phyloP scores from a whole-genome alignment of 2,888 invertebrate species.

The Drosophila koepferae region DNA sequence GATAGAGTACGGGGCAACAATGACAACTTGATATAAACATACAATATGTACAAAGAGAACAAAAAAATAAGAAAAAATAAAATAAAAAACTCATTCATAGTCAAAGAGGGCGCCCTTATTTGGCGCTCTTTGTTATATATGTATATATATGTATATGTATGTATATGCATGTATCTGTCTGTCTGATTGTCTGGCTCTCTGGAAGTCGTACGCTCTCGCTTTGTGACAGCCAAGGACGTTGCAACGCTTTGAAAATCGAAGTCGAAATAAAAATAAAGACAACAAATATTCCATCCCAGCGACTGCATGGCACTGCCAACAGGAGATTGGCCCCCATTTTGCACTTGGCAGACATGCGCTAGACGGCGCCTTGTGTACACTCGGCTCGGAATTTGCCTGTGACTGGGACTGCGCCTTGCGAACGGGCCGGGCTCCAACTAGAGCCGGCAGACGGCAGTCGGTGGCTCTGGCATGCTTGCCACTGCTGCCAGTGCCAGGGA shows the following conservation, averaged over 20 bases:
- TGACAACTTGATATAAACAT: conserved; percentile 58
- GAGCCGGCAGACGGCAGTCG: conserved; percentile 7
- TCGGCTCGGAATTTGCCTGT: conserved; percentile 67
- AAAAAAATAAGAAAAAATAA: no score
- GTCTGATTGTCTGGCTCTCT: conserved; percentile 11
- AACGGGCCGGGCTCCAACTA: conserved; percentile 17
- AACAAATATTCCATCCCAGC: conserved; percentile 65
- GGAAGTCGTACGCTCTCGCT: conserved; percentile 10
- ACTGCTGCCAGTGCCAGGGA: conserved; percentile 24
- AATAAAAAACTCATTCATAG: conserved; percentile 44
- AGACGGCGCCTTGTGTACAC: conserved; percentile 77
- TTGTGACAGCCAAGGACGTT: conserved; percentile 66
- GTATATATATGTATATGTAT: no score
- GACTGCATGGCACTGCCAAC: conserved; percentile 48
- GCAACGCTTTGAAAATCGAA: conserved; percentile 76
- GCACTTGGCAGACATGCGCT: conserved; percentile 77
- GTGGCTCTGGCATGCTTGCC: conserved; percentile 34
- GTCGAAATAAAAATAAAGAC: conserved; percentile 65
- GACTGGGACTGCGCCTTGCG: no score
- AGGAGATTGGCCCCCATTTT: conserved; percentile 46
- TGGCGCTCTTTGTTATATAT: conserved; percentile 11
- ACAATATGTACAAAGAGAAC: not conserved
- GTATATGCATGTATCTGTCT: not conserved
- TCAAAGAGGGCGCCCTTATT: conserved; percentile 26
- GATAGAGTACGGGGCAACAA: conserved; percentile 27